Evolutionary conservation across 2,113 vertebrate species (phyloP).

Genomic region (Cephalopterus ornatus): DNA sequence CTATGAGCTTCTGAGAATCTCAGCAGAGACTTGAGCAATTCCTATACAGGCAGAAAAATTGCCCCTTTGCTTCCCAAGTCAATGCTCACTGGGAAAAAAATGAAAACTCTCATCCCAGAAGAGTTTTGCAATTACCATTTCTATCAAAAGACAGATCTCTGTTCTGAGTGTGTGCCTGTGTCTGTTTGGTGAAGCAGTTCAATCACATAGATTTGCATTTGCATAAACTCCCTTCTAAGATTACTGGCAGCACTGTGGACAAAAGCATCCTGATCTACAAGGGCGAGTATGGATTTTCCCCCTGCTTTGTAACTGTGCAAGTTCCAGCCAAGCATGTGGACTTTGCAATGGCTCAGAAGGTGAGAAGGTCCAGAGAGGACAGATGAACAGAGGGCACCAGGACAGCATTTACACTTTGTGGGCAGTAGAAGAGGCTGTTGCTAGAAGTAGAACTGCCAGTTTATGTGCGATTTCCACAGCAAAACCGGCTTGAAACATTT

Average conservation of each 20-base stretch:
- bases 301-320: not conserved
- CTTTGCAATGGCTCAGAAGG: not conserved
- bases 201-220: not conserved
- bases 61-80: not conserved
- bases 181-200: not conserved
- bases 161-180: not conserved
- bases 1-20: not conserved
- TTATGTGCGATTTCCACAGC: not conserved
- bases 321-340: rapidly evolving
- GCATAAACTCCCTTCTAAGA: not conserved
- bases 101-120: not conserved
- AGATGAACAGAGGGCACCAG: not conserved
- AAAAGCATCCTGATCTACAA: not conserved
- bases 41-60: not conserved
- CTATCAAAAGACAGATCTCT: not conserved
- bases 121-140: not conserved
- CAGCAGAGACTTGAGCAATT: not conserved
- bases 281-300: not conserved
- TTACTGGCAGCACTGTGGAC: not conserved
- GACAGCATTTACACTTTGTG: not conserved
- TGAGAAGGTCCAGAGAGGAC: not conserved
- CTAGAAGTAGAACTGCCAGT: not conserved
- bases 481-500: not conserved
- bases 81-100: not conserved
- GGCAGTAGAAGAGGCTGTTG: not conserved